Percentiles rank a stretch among this genome's conserved stretches.
These are phyloP conservation scores for Elegia similella DNA, from an alignment of 2,888 invertebrate genomes.

Conservation along the genomic window DNA sequence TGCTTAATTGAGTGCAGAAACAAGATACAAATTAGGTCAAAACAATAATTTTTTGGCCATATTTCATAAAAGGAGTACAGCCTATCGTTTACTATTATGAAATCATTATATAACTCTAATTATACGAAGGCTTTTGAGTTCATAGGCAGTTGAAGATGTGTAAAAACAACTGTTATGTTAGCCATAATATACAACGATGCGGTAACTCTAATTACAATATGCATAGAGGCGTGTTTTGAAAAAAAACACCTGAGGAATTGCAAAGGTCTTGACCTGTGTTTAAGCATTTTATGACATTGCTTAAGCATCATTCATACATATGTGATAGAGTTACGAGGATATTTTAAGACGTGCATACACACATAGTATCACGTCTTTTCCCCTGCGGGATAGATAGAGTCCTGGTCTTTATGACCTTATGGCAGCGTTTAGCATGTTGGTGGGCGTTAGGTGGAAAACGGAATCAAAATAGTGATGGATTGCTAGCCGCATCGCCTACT, in stretches of 20 bases:
- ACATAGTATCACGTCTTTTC: too few relatives aligned
- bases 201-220: background rate
- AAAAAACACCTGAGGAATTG: background rate
- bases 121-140: constrained; percentile 2
- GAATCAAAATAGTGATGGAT: too few relatives aligned
- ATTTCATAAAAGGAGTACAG: background rate
- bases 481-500: too few relatives aligned
- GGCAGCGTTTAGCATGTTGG: too few relatives aligned
- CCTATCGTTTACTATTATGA: background rate
- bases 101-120: constrained; percentile 14
- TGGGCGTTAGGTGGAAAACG: too few relatives aligned
- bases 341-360: background rate
- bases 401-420: too few relatives aligned
- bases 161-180: background rate
- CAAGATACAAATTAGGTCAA: too few relatives aligned
- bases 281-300: constrained; percentile 7
- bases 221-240: background rate
- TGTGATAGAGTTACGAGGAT: background rate
- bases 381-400: too few relatives aligned
- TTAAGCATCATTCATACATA: constrained; percentile 8
- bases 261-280: constrained; percentile 12
- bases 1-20: too few relatives aligned
- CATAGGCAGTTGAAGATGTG: constrained; percentile 2
- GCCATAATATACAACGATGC: background rate
- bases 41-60: background rate